Evolutionary conservation across 2,888 invertebrate genomes (phyloP).

Genomic region (Apamea epomidion): DNA sequence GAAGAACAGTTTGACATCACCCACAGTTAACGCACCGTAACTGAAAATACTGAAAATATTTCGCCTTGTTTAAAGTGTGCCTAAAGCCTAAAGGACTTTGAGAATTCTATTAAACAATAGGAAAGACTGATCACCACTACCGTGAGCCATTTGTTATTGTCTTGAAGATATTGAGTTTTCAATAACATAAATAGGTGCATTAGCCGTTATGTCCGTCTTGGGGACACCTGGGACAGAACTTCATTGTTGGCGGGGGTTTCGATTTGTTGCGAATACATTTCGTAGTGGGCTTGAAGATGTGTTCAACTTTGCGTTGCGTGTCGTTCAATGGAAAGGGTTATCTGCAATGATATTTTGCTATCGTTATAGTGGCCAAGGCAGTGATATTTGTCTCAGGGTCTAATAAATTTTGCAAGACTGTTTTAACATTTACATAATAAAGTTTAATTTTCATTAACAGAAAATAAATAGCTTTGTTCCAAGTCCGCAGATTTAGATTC

Average conservation of each 20-base stretch:
- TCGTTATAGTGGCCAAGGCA: background rate
- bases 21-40: too few relatives aligned
- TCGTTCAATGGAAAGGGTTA: background rate
- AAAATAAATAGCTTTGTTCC: background rate
- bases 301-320: fast-evolving
- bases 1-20: too few relatives aligned
- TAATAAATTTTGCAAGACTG: background rate
- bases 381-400: background rate
- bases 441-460: background rate
- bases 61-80: background rate
- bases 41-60: background rate
- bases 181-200: conserved; percentile 73
- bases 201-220: conserved; percentile 54
- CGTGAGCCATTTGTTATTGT: conserved; percentile 68
- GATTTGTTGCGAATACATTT: conserved; percentile 41
- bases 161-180: conserved; percentile 72
- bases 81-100: conserved; percentile 15
- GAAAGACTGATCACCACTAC: conserved; percentile 58
- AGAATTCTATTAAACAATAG: conserved; percentile 50
- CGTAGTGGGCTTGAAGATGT: background rate
- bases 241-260: conserved; percentile 41
- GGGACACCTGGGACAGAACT: conserved; percentile 64
- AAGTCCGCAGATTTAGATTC: background rate
- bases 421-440: background rate
- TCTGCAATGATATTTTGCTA: background rate